Base-by-base conservation (phyloP, 2,797 vertebrate species). In the Diglossa cyanea region DNA sequence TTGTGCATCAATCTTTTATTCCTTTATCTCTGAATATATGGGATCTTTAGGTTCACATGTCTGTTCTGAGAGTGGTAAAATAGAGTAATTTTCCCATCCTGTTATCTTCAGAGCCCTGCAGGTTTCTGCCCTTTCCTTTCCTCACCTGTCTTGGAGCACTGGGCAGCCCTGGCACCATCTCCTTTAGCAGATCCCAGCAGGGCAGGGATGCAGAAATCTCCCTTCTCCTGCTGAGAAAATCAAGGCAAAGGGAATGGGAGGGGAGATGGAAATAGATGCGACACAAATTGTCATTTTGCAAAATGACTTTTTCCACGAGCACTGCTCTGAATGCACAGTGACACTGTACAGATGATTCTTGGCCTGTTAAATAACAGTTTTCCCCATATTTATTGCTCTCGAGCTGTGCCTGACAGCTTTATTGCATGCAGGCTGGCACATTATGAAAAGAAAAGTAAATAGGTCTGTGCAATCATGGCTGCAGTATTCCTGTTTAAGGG, bases 361-460 rank as follows among this genome's bases (percentile, higher is more conserved):
- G 94, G 93, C 95, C 94, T 16, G 78, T 95, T 96, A 96, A 88
- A 78, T 90, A 93, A 94, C 74, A 85, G 53, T 90, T 96, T 96
- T 42, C 47, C 88, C 86, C 70, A 61, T 86, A 95, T 97, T 97
- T 97, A 95, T 94, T 90, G 92, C 83, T 83, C 84, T 94, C 63
- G 90, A 96, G 90, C 82, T 89, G 93, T 72, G 77, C 83, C 81
- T 94, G 91, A 74, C 91, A 88, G 96, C 87, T 97, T 97, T 94
- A 94, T 91, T 96, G 94, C 87, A 78, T 54, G 44, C 90, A 86
- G 95, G 91, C 88, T 85, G 93, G 82, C 63, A 63, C 90, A 82
- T 93, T 96, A 88, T 94, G 93, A 86, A 94, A 97, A 96, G 88
- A 92, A 94, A 92, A 94, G 87, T 87, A 77, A 95, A 96, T 87